phyloP scores from a whole-genome alignment of 2,113 vertebrate species.

The Syngnathus floridae region DNA sequence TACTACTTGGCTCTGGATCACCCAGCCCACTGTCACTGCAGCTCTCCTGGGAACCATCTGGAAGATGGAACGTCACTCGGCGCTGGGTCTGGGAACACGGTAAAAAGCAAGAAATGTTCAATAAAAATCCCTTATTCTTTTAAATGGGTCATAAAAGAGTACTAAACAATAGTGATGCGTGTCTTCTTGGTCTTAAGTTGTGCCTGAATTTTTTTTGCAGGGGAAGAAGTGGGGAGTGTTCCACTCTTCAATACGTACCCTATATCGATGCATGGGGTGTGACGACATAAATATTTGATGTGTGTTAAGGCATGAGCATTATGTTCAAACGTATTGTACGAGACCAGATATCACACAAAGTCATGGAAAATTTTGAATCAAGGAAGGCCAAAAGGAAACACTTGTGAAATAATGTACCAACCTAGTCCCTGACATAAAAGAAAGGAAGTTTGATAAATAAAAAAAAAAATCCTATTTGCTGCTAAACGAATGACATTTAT shows the following conservation, averaged over 20 bases:
- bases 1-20: conserved; percentile 76
- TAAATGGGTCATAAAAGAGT: neutral
- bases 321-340: no score
- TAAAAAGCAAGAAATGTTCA: neutral
- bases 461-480: no score
- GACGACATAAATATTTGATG: no score
- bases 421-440: no score
- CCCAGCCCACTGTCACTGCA: conserved; percentile 87
- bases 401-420: no score
- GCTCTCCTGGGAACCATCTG: conserved; percentile 92
- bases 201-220: neutral
- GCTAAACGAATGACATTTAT: no score
- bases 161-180: neutral
- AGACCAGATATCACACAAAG: no score
- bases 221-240: neutral
- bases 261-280: no score
- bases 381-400: no score
- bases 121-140: neutral
- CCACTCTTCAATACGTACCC: neutral
- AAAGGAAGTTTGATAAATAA: no score
- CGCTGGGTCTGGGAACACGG: conserved; percentile 78
- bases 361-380: no score
- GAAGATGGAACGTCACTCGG: conserved; percentile 94
- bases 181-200: neutral
- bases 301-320: no score